A percentile compares a stretch with the other conserved stretches of the same genome.
Evolutionary conservation across 2,888 invertebrate genomes (phyloP).

Genomic region (Helleia helle): DNA sequence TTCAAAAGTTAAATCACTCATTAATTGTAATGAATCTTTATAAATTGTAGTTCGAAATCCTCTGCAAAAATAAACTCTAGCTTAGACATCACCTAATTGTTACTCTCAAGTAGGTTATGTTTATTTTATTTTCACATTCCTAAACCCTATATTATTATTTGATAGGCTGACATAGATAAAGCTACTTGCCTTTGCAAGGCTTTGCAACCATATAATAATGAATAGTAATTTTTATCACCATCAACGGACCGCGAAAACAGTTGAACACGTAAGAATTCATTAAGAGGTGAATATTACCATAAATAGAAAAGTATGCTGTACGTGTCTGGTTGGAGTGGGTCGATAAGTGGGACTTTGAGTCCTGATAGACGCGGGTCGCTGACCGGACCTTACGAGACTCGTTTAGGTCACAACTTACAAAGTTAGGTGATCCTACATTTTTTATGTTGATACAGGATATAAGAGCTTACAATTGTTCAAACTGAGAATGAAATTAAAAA

Average conservation of each 20-base stretch:
- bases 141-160: too few relatives aligned
- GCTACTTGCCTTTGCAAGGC: background rate
- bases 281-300: constrained; percentile 16
- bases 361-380: constrained; percentile 26
- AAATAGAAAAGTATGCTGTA: constrained; percentile 17
- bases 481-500: too few relatives aligned
- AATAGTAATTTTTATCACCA: background rate
- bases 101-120: too few relatives aligned
- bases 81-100: too few relatives aligned
- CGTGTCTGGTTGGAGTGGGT: constrained; percentile 24
- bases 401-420: constrained; percentile 24
- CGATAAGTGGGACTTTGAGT: constrained; percentile 24
- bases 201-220: background rate
- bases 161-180: background rate
- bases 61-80: too few relatives aligned
- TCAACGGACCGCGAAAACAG: background rate
- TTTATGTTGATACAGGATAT: background rate
- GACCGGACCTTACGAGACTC: constrained; percentile 29
- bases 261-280: constrained; percentile 1
- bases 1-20: too few relatives aligned
- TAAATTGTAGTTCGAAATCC: too few relatives aligned
- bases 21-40: too few relatives aligned
- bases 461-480: background rate
- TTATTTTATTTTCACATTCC: too few relatives aligned
- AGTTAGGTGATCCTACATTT: constrained; percentile 10